Evolutionary conservation across 2,888 invertebrate genomes (phyloP).

Genomic region (Tyria jacobaeae): DNA sequence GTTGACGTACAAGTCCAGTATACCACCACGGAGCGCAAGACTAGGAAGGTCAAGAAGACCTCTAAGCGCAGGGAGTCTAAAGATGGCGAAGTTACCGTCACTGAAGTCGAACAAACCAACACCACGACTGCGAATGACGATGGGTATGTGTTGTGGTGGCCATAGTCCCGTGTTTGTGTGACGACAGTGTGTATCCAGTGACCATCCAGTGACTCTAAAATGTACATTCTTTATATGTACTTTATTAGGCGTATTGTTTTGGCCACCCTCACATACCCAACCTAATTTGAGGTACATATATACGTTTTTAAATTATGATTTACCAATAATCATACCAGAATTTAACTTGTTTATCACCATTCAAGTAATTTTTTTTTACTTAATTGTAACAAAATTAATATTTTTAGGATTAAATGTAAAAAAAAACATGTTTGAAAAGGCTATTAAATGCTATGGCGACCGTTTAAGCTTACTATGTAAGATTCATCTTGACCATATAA

Average conservation of each 20-base stretch:
- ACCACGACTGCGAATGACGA: constrained; percentile 89
- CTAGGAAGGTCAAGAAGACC: constrained; percentile 95
- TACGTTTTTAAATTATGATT: constrained; percentile 29
- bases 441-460: background rate
- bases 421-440: background rate
- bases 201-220: constrained; percentile 65
- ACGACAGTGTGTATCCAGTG: constrained; percentile 64
- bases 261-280: constrained; percentile 87
- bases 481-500: background rate
- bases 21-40: constrained; percentile 95
- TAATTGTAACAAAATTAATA: background rate
- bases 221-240: constrained; percentile 53
- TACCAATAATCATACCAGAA: background rate
- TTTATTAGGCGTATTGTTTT: constrained; percentile 57
- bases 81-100: constrained; percentile 93
- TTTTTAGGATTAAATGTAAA: background rate
- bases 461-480: background rate
- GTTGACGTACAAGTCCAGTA: constrained; percentile 95
- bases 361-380: background rate
- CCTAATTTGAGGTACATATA: constrained; percentile 82
- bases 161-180: constrained; percentile 66
- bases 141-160: constrained; percentile 94
- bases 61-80: constrained; percentile 92
- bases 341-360: background rate
- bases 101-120: constrained; percentile 91